phyloP scores from a whole-genome alignment of 2,888 invertebrate genomes.

The Dasypogon diadema region DNA sequence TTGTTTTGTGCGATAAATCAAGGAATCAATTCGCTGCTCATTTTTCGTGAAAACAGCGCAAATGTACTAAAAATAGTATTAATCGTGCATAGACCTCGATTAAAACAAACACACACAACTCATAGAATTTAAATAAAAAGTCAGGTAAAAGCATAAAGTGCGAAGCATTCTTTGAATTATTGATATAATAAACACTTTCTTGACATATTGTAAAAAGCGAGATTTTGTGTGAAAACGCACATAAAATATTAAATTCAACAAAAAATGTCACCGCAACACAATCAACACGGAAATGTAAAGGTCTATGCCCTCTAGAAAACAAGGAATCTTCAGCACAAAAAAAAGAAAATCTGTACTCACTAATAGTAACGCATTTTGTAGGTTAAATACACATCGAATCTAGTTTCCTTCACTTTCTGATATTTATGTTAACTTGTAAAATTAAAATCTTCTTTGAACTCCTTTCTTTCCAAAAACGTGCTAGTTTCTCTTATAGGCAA shows the following conservation, averaged over 20 bases:
- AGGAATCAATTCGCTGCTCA: background rate
- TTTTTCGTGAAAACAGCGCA: conserved; percentile 15
- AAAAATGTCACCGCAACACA: background rate
- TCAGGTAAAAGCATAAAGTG: conserved; percentile 9
- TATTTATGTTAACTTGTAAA: background rate
- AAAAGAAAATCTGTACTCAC: conserved; percentile 53
- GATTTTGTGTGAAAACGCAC: background rate
- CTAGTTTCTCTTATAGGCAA: background rate
- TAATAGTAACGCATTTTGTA: conserved; percentile 55
- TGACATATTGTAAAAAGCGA: no score
- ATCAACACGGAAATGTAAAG: conserved; percentile 28
- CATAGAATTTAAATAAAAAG: background rate
- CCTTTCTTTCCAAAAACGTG: conserved; percentile 11
- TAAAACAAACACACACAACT: conserved; percentile 13
- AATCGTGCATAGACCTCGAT: conserved; percentile 37
- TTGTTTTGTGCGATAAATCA: background rate
- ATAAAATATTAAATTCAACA: background rate
- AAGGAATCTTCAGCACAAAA: background rate
- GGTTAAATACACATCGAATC: conserved; percentile 28
- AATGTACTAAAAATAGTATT: conserved; percentile 27
- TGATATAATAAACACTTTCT: background rate
- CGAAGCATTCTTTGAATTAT: background rate
- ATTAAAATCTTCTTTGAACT: background rate
- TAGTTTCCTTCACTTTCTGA: background rate
- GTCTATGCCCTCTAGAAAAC: conserved; percentile 41